Base-by-base conservation (phyloP, 2,888 invertebrate genomes). In the Trissolcus japonicus region DNA sequence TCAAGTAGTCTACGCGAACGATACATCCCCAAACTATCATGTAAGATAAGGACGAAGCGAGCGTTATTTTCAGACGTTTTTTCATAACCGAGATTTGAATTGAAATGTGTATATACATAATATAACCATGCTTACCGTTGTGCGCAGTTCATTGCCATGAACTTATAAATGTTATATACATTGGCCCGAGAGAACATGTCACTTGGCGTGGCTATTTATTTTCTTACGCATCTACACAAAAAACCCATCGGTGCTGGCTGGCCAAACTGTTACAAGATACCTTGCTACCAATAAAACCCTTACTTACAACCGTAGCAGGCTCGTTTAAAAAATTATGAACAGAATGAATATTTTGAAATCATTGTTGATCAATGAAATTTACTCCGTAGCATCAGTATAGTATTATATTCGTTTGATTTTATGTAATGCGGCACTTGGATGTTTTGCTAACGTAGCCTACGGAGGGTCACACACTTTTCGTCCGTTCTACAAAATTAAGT, bases 321-420 rank as follows among this genome's bases (percentile, higher is more conserved):
- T 35, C 9, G 35, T 35, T 35, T 35, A 35, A 35, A 35, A 35
- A 7, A 6, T 63, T 40, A 56, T 25, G 43, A 55, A 35, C 60
- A 51, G 69, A 80, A 82, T 80, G 84, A 78, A 84, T 87, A 87
- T 86, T 86, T 85, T 85, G 80, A 80, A 83, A 72, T 85, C 86
- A 85, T 87, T 86, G 87, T 87, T 87, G 86, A 87, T 82, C 87
- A 83, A 86, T 85, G 85, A 84, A 81, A 6, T 81, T 81, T 84
- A 83, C 79, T 81, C 76, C 75, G 59, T 84, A 81, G 80, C 79
- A 79, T 67, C 79, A 81, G 74, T 73, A 80, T 83, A 84, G 80
- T 82, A 84, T 82, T 83, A 82, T 83, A 9, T 35, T 35, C 35
- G 11, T 7, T 11, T 9, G 35, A 35, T 35, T 35, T 35, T 35